Evolutionary conservation across 2,113 vertebrate species (phyloP), one percentile per base, ranked within the genome.

Genomic region (Gallinago media): DNA sequence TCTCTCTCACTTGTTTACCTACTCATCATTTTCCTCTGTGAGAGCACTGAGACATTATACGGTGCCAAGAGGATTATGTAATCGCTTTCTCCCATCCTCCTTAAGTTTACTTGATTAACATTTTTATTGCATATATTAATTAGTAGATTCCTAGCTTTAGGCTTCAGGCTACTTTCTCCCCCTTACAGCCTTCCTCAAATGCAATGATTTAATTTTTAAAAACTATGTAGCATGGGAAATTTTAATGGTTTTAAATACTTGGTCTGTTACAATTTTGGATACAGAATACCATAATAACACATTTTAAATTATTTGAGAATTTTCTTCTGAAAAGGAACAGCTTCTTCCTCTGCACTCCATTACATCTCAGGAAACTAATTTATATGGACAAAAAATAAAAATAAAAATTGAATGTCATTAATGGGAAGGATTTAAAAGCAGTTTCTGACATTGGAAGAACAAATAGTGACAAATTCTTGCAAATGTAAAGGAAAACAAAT

Each of bases 41-140:
- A 94, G 83, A 88, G 75, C 42, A 81, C 50, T 27, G 72, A 95
- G 83, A 86, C 62, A 50, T 50, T 59, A 50, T 4, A 91, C 0
- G 0, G 13, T 95, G 89, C 91, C 95, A 91, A 84, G 68, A 84
- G 86, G 83, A 95, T 95, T 95, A 96, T 67, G 83, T 71, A 94
- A 95, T 91, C 55, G 0, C 50, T 95, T 84, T 63, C 47, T 52
- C 22, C 52, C 73, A 47, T 50, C 68, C 86, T 91, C 50, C 65
- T 34, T 63, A 74, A 95, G 32, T 95, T 95, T 91, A 86, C 55
- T 74, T 92, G 76, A 95, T 97, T 96, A 97, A 94, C 92, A 95
- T 94, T 91, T 95, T 97, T 94, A 94, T 89, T 84, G 67, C 55
- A 67, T 94, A 89, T 95, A 86, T 97, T 95, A 97, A 96, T 95